These are phyloP conservation scores for Carlito syrichta DNA, from an alignment of 2,113 vertebrate genomes.

Conservation along the genomic window DNA sequence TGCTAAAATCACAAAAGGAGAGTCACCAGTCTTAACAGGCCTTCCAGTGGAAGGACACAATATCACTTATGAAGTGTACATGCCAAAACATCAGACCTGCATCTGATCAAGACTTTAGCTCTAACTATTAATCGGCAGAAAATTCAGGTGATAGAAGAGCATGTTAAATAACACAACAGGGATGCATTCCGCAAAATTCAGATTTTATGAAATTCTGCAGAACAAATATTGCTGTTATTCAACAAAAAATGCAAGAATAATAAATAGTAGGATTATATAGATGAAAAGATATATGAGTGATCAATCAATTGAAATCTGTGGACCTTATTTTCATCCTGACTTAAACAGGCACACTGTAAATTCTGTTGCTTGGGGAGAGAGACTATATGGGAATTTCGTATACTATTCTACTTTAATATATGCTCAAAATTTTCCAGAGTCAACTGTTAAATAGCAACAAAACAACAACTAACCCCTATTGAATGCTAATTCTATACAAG, in stretches of 20 bases:
- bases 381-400: neutral
- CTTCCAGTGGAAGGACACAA: neutral
- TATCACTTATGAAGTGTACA: neutral
- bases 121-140: neutral
- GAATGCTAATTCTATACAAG: neutral
- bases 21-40: neutral
- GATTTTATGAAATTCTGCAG: neutral
- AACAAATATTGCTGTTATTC: neutral
- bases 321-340: neutral
- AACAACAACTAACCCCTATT: neutral
- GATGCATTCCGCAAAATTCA: neutral
- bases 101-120: neutral
- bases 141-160: neutral
- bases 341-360: conserved; percentile 1
- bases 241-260: neutral
- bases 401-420: neutral
- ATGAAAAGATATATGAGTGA: neutral
- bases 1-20: neutral
- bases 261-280: neutral
- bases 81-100: neutral
- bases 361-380: neutral
- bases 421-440: neutral
- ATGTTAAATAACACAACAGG: neutral
- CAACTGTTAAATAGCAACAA: neutral
- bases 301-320: neutral